Base-by-base conservation (phyloP, 92 coral and sea anemone species). In the Diadumene lineata region DNA sequence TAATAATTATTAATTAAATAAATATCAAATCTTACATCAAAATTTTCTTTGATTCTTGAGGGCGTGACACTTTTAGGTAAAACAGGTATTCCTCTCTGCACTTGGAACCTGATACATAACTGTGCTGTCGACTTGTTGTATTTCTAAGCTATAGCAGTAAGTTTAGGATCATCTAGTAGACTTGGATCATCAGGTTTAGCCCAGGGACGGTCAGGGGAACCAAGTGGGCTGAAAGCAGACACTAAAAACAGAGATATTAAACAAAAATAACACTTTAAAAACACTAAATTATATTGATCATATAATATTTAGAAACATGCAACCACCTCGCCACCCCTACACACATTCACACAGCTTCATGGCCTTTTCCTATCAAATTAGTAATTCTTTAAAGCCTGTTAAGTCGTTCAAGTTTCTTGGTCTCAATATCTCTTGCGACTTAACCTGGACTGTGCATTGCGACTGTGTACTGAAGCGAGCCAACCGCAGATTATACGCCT, bases 151-250 rank as follows among this genome's bases (percentile, higher is more conserved):
- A 96, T 89, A 56, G 77, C 93, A 34, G 78, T 44, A 65, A 96
- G 76, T 58, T 79, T 86, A 26, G 86, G 87, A 32, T 96, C 97
- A 7, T 88, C 86, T 29, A 96, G 31, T 34, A 96, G 81, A 18
- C 57, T 56, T 11, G 96, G 97, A 11, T 96, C 99, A 7, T 70
- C 93, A 11, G 89, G 80, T 26, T 80, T 84, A 60, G 97, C 96
- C 97, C 97, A 92, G 0, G 97, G 97, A 50, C 97, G 92, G 67
- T 96, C 97, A 57, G 97, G 96, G 51, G 99, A 96, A 21, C 99
- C 99, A 57, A 96, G 74, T 46, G 99, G 99, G 74, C 97, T 92
- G 85, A 72, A 96, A 13, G 99, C 99, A 17, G 97, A 92, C 18
- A 87, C 96, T 89, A 71, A 2, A 28, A 50, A 18, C 6, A 38